A percentile compares a stretch with the other conserved stretches of the same genome.
Evolutionary conservation across 2,797 vertebrate genomes (phyloP).

Genomic region (Bovichtus variegatus): DNA sequence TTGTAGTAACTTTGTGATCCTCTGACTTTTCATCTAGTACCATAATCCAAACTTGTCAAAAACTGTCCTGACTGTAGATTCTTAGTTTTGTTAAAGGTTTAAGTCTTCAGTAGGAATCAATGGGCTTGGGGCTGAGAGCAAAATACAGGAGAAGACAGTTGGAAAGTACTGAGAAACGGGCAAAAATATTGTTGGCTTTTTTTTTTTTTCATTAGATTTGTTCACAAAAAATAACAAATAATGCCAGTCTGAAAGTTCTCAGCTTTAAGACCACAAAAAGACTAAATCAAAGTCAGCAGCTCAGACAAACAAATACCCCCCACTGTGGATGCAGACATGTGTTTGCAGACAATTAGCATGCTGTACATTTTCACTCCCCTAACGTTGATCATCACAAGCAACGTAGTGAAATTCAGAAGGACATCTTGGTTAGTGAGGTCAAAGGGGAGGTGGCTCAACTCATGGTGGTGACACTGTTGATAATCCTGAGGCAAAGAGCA

Average conservation of each 20-base stretch:
- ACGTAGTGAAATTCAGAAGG: slow-evolving; percentile 21
- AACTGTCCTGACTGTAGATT: not conserved
- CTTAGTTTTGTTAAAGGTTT: not conserved
- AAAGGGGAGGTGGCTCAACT: slow-evolving; percentile 44
- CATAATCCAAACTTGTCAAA: not conserved
- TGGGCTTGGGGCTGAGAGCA: not conserved
- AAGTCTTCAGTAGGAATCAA: not conserved
- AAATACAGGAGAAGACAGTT: not conserved
- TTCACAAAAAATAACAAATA: not conserved
- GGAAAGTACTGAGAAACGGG: not conserved
- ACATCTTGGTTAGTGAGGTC: slow-evolving; percentile 47
- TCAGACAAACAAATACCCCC: not conserved
- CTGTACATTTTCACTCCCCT: slow-evolving; percentile 19
- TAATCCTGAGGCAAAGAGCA: slow-evolving; percentile 52
- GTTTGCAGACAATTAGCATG: slow-evolving; percentile 11
- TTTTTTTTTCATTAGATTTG: not conserved
- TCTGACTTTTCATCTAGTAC: not conserved
- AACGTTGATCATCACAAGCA: slow-evolving; percentile 5
- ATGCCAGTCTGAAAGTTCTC: not conserved
- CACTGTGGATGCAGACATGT: not conserved
- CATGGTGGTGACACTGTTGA: slow-evolving; percentile 49
- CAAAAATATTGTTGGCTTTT: not conserved
- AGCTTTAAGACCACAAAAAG: not conserved
- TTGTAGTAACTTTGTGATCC: not conserved
- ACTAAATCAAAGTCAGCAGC: not conserved